Evolutionary conservation across 2,797 vertebrate genomes (phyloP).

Genomic region (Chlorospingus semifuscus): DNA sequence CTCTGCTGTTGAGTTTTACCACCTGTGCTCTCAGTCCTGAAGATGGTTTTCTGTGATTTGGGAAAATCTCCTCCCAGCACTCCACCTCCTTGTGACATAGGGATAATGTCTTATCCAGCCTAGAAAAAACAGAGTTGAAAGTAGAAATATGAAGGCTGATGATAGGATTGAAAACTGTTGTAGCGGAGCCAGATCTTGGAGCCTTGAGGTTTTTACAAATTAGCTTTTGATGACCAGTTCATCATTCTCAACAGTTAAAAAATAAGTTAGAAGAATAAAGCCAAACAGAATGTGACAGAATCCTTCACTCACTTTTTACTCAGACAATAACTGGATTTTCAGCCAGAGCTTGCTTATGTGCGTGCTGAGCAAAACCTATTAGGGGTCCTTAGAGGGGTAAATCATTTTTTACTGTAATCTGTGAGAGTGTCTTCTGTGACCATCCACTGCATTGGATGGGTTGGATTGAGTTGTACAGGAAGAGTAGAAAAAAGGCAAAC

Average conservation of each 20-base stretch:
- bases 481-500: not conserved
- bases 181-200: not conserved
- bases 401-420: not conserved
- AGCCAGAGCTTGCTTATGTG: not conserved
- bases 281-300: not conserved
- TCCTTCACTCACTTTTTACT: not conserved
- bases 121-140: not conserved
- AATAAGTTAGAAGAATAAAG: not conserved
- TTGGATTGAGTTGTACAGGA: not conserved
- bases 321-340: not conserved
- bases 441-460: not conserved
- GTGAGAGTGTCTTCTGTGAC: not conserved
- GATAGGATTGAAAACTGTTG: not conserved
- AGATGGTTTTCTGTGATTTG: not conserved
- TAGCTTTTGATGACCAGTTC: not conserved
- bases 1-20: not conserved
- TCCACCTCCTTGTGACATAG: not conserved
- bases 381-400: not conserved
- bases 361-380: not conserved
- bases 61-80: not conserved
- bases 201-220: not conserved
- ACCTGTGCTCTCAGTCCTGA: conserved; percentile 19
- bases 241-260: not conserved
- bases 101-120: not conserved
- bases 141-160: not conserved